Percentiles rank a stretch among this genome's conserved stretches.
These are phyloP conservation scores for Euthynnus affinis DNA, from an alignment of 2,797 vertebrate genomes.

Conservation along the genomic window DNA sequence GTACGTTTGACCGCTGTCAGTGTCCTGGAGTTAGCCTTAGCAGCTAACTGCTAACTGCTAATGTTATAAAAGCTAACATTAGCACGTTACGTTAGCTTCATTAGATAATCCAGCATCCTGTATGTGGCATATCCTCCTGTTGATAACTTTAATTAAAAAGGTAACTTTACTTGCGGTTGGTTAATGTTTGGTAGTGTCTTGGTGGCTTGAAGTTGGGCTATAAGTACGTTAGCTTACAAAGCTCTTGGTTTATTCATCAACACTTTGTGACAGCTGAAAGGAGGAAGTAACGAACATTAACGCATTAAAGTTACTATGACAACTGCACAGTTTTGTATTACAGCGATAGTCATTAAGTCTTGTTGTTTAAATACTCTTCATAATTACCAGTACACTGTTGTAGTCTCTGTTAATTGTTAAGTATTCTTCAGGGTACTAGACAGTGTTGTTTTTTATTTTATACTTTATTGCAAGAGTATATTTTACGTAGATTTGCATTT, in stretches of 20 bases:
- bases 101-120: not conserved
- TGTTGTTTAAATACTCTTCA: not conserved
- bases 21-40: constrained; percentile 74
- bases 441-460: too few species aligned
- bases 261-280: constrained; percentile 16
- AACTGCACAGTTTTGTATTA: not conserved
- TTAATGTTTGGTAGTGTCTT: not conserved
- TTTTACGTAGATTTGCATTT: too few species aligned
- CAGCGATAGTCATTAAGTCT: not conserved
- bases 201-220: not conserved
- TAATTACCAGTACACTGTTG: not conserved
- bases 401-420: not conserved
- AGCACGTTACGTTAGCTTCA: constrained; percentile 9
- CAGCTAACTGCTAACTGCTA: constrained; percentile 66
- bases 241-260: not conserved
- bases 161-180: not conserved
- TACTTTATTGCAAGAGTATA: too few species aligned
- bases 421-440: not conserved
- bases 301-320: not conserved
- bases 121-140: not conserved
- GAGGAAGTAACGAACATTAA: constrained; percentile 40
- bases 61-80: constrained; percentile 47
- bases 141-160: not conserved
- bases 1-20: constrained; percentile 75
- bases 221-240: constrained; percentile 1